These are phyloP conservation scores for Rhinopomastus cyanomelas DNA, from an alignment of 2,113 vertebrate species.

Conservation along the genomic window DNA sequence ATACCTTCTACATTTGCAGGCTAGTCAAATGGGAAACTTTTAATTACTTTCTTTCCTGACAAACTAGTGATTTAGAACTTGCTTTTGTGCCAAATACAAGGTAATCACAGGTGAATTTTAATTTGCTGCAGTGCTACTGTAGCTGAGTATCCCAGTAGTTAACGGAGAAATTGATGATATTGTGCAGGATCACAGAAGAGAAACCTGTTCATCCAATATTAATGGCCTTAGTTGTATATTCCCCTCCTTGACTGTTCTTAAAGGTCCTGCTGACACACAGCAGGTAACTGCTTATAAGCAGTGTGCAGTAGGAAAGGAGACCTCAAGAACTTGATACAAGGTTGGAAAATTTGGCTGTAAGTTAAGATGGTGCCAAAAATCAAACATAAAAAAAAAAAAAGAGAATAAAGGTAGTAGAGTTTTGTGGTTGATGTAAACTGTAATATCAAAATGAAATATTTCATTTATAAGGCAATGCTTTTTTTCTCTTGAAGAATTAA, in stretches of 20 bases:
- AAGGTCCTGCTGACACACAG: background rate
- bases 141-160: background rate
- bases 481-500: background rate
- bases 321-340: background rate
- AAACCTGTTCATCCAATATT: background rate
- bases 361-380: background rate
- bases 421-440: background rate
- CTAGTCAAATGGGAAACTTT: background rate
- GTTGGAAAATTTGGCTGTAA: background rate
- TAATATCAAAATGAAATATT: background rate
- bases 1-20: background rate
- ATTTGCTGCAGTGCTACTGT: background rate
- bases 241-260: rapidly evolving
- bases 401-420: background rate
- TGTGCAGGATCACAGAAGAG: background rate
- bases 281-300: background rate
- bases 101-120: background rate
- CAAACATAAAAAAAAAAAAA: background rate
- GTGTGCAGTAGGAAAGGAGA: background rate
- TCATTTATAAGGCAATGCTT: background rate
- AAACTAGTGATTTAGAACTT: background rate
- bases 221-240: background rate
- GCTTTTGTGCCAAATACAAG: background rate
- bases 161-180: background rate
- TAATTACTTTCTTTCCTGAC: background rate